Evolutionary conservation across 2,888 invertebrate species (phyloP), one percentile per base, ranked within the genome.

Genomic region (Protodeltote pygarga): DNA sequence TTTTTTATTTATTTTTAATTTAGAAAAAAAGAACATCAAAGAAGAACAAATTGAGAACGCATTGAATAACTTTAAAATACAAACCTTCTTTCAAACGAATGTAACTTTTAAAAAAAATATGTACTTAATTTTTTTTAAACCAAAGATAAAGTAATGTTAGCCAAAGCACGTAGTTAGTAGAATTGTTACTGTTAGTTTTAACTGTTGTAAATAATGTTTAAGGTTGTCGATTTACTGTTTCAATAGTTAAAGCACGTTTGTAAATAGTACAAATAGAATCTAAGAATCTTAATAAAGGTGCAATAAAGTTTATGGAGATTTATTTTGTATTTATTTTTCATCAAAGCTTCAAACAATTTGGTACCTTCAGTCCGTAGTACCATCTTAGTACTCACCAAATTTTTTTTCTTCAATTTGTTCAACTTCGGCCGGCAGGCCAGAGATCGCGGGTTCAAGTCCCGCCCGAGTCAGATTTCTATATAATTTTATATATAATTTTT

Each of bases 241-340:
- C 75, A 71, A 65, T 82, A 75, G 77, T 80, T 79, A 73, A 67
- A 75, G 83, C 89, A 89, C 85, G 73, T 83, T 87, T 90, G 89
- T 91, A 89, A 76, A 89, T 88, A 89, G 82, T 87, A 86, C 82
- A 83, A 85, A 81, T 81, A 79, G 73, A 65, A 67, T 27, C 38
- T 71, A 71, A 74, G 65, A 65, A 77, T 75, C 73, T 77, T 69
- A 85, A 83, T 85, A 81, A 88, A 87, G 69, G 78, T 86, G 83
- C 83, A 87, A 87, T 87, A 81, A 75, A 77, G 59, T 73, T 71
- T 45, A 68, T 45, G 29, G 39, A 33, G 20, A 63, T 54, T 40
- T 40, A 45, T 46, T 34, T 48, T 42, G 34, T 41, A 17, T 35
- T 40, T 46, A 39, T 35, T 16, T 25, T 10, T 15, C 9, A 1